Percentiles rank a stretch among this genome's conserved stretches.
Evolutionary conservation across 2,888 invertebrate species (phyloP).

Genomic region (Agrochola circellaris): DNA sequence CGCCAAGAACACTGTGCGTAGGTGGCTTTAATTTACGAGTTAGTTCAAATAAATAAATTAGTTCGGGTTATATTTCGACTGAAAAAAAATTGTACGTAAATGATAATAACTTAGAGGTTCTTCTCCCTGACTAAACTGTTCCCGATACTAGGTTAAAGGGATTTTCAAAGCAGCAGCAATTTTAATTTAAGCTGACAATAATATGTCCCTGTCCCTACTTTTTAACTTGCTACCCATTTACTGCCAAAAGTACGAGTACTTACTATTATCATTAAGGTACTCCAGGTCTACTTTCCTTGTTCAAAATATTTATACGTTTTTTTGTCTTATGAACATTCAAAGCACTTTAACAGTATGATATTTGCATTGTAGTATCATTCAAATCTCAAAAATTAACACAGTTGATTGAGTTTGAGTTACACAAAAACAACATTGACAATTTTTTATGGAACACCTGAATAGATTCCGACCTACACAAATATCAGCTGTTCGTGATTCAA

Average conservation of each 20-base stretch:
- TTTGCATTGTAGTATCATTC: neutral
- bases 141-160: too few relatives aligned
- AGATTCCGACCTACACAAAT: neutral
- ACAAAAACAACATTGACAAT: neutral
- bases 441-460: neutral
- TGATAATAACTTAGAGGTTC: neutral
- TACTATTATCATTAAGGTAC: neutral
- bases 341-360: neutral
- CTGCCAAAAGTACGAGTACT: neutral
- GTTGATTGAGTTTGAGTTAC: neutral
- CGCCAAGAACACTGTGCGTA: slow-evolving; percentile 3
- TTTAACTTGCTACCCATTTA: neutral
- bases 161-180: neutral
- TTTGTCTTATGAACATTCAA: neutral
- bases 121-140: neutral
- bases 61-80: neutral
- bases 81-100: neutral
- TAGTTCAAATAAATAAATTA: neutral
- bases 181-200: neutral
- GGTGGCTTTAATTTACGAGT: neutral
- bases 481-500: slow-evolving; percentile 2
- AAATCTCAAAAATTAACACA: neutral
- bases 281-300: too few relatives aligned
- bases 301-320: neutral
- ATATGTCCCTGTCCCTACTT: neutral